Evolutionary conservation across 2,113 vertebrate genomes (phyloP), one percentile per base, ranked within the genome.

Genomic region (Bubalus kerabau): DNA sequence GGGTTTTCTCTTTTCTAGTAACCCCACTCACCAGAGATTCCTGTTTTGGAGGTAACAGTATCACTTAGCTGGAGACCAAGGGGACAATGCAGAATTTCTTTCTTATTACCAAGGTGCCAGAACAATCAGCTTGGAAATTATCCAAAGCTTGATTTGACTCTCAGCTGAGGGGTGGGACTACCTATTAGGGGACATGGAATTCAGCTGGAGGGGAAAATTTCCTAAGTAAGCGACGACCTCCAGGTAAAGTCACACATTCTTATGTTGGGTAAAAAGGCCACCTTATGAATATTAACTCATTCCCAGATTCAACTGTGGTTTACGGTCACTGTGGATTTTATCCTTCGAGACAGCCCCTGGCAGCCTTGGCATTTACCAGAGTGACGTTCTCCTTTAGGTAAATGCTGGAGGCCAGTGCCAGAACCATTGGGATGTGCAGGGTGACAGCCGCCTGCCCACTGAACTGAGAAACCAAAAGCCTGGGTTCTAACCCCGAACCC

Each of bases 11-110:
- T 82, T 92, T 98, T 93, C 52, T 90, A 91, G 74, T 74, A 94
- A 91, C 57, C 13, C 32, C 32, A n/a, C 59, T 87, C 81, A 88
- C 40, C 89, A 78, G 52, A 71, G 71, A 85, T n/a, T 56, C 59
- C 56, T 62, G 48, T 76, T 97, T 94, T 92, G 12, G 10, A 92
- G 89, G 80, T 95, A 97, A 93, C 92, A 85, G 6, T 80, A 95
- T 90, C 92, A 85, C 46, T 90, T 92, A 94, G 46, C 74, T 94
- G 80, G 83, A 97, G 87, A 95, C 16, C 28, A 86, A 82, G 12
- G 89, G 78, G 91, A 92, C 7, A n/a, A 88, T 6, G 28, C 40
- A 94, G 62, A 71, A 82, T 94, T 86, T 78, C 67, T 87, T 87
- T 78, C 60, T 90, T 87, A 81, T 59, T 92, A 84, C 19, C 26